Conservation (phyloP, 2,888 invertebrate species). For the Luperina testacea region DNA sequence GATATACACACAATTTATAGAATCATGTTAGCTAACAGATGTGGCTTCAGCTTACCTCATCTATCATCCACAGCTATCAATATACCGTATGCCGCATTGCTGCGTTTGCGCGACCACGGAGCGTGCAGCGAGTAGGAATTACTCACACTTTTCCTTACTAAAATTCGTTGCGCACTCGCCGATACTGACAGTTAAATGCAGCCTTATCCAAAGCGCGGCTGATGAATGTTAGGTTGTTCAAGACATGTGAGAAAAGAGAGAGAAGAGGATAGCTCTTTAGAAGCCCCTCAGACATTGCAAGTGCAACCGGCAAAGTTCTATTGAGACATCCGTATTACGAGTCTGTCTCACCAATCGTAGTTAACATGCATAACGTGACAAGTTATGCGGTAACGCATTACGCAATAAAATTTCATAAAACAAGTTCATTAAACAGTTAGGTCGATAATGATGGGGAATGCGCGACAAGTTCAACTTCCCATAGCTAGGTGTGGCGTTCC, state of each 20-base stretch:
- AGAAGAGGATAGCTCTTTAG: slow-evolving; percentile 12
- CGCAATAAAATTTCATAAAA: slow-evolving; percentile 58
- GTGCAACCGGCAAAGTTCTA: slow-evolving; percentile 24
- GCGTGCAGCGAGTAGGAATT: slow-evolving; percentile 52
- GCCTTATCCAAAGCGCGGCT: not conserved
- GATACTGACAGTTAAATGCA: not conserved
- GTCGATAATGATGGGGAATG: slow-evolving; percentile 65
- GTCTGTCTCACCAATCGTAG: slow-evolving; percentile 8
- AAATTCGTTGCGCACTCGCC: not conserved
- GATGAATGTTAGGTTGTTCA: not conserved
- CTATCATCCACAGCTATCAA: slow-evolving; percentile 61
- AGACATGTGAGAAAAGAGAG: not conserved
- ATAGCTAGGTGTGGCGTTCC: slow-evolving; percentile 72
- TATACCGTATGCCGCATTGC: slow-evolving; percentile 56
- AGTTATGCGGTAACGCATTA: slow-evolving; percentile 40
- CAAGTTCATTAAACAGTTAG: slow-evolving; percentile 67
- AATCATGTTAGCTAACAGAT: slow-evolving; percentile 64
- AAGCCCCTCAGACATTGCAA: slow-evolving; percentile 2
- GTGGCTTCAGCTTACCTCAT: slow-evolving; percentile 61
- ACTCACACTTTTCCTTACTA: slow-evolving; percentile 14
- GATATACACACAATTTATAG: slow-evolving; percentile 58
- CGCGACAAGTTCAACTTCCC: slow-evolving; percentile 71
- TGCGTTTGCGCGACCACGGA: slow-evolving; percentile 26
- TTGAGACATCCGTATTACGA: slow-evolving; percentile 17
- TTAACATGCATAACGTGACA: slow-evolving; percentile 40